Evolutionary conservation across 2,113 vertebrate species (phyloP), one percentile per base, ranked within the genome.

Genomic region (Rhegmatorhina hoffmannsi): DNA sequence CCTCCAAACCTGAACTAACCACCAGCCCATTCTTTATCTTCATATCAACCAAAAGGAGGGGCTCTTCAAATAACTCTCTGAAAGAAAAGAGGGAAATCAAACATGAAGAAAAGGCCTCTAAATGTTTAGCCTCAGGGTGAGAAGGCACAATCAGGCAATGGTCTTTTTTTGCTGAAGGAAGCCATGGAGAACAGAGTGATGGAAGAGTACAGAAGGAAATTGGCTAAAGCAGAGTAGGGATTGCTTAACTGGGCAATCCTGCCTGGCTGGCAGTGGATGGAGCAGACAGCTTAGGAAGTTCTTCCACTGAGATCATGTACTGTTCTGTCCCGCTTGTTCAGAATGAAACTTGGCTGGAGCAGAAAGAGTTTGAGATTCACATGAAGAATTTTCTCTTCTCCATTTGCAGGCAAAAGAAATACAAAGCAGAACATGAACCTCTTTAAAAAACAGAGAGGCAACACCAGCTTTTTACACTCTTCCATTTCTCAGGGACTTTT

Each of bases 321-420:
- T 5, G 3, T 69, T 75, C 40, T 68, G 82, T 77, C 78, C 74
- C 3, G 10, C 34, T 81, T 34, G 12, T 53, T 94, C 87, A 92
- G 78, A 95, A 43, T 9, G 93, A 94, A 96, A 96, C 88, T 88
- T 93, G 91, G 74, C 75, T 20, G 7, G 25, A 88, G 75, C 25
- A 83, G 55, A 17, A n/a, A n/a, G 40, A 0, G 8, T 90, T 94
- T 80, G 24, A 89, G 82, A 89, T 86, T 47, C 60, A 86, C 24
- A 34, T 31, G 36, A 77, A 73, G n/a, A n/a, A 23, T 90, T 91
- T 86, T 89, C 86, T 95, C 96, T 96, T 95, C 95, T 95, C 92
- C 55, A 63, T 84, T 96, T 94, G 66, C 83, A 94, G 67, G n/a
- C 81, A 69, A 70, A 87, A 94, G 36, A 84, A 79, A 91, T 40